Percentiles rank a stretch among this genome's conserved stretches.
These are phyloP conservation scores for Anoplophora glabripennis DNA, from an alignment of 1,140 invertebrate genomes.

Conservation along the genomic window DNA sequence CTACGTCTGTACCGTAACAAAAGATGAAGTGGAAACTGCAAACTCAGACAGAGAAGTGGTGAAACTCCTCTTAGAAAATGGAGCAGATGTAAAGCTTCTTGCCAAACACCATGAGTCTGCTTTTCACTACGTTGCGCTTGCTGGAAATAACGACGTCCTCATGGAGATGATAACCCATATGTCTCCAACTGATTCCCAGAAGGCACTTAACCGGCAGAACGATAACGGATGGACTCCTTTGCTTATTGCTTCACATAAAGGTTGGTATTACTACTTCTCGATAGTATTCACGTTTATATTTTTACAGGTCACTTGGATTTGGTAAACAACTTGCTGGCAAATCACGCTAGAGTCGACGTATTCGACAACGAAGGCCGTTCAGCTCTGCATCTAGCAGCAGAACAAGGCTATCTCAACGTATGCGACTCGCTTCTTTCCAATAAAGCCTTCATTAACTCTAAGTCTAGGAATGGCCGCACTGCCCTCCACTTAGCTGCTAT, in stretches of 20 bases:
- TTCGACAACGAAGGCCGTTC: constrained; percentile 96
- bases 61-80: constrained; percentile 80
- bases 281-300: not conserved
- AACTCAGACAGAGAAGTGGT: constrained; percentile 90
- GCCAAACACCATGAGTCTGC: constrained; percentile 90
- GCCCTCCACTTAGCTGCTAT: constrained; percentile 87
- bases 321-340: constrained; percentile 80
- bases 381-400: constrained; percentile 91
- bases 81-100: constrained; percentile 81
- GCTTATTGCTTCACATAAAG: constrained; percentile 80
- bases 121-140: constrained; percentile 91
- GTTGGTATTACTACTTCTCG: constrained; percentile 3
- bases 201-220: constrained; percentile 90
- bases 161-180: constrained; percentile 91
- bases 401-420: constrained; percentile 88
- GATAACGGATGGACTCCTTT: constrained; percentile 93
- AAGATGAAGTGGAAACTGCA: constrained; percentile 67
- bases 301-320: constrained; percentile 72
- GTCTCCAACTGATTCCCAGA: constrained; percentile 80
- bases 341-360: constrained; percentile 96
- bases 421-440: constrained; percentile 93
- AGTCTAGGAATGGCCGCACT: constrained; percentile 79
- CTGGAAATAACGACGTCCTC: constrained; percentile 93
- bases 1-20: constrained; percentile 78
- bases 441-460: constrained; percentile 98